These are phyloP conservation scores for Pimephales promelas DNA, from an alignment of 2,113 vertebrate genomes.

Conservation along the genomic window DNA sequence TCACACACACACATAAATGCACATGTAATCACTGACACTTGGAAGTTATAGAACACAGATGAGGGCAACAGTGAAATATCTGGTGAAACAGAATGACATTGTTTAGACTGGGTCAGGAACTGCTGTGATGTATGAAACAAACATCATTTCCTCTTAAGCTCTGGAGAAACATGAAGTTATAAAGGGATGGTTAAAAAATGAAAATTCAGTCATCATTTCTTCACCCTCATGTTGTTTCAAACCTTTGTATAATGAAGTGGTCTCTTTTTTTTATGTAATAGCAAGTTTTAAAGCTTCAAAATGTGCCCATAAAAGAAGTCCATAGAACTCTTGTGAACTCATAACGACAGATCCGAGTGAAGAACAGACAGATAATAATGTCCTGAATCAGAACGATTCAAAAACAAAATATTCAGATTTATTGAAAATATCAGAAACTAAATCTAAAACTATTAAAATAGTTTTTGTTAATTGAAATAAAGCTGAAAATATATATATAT, in stretches of 20 bases:
- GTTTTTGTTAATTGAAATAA: neutral
- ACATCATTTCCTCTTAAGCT: neutral
- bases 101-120: conserved; percentile 16
- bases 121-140: conserved; percentile 7
- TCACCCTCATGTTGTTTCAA: neutral
- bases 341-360: neutral
- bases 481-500: too few relatives aligned
- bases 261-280: neutral
- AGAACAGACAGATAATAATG: neutral
- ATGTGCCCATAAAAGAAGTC: neutral
- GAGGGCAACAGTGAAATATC: conserved; percentile 3
- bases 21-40: conserved; percentile 50
- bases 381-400: neutral
- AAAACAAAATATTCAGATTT: neutral
- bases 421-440: neutral
- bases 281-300: neutral
- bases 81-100: conserved; percentile 22
- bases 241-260: neutral
- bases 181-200: neutral
- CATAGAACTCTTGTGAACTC: neutral
- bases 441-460: neutral
- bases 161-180: neutral
- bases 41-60: conserved; percentile 62
- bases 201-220: neutral
- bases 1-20: conserved; percentile 38